Conservation (phyloP, 2,797 vertebrate species). For the Pangasius djambal region DNA sequence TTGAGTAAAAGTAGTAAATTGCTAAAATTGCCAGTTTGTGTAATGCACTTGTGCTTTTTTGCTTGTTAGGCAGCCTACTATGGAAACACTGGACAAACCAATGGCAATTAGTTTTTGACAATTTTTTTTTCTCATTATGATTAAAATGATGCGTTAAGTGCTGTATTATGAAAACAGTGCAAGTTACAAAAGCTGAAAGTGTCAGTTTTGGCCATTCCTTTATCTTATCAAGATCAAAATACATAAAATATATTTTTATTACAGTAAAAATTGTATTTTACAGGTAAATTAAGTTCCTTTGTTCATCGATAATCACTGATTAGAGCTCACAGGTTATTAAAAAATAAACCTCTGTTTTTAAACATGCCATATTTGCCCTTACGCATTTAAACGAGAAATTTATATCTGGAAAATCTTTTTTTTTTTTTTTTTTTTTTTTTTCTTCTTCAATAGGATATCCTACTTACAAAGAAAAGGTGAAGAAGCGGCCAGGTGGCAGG, state of each 20-base stretch:
- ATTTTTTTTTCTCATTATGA: neutral
- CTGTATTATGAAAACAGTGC: neutral
- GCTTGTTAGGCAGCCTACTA: neutral
- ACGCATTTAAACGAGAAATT: neutral
- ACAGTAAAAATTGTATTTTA: neutral
- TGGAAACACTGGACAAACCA: neutral
- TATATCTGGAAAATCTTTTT: neutral
- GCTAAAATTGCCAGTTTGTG: neutral
- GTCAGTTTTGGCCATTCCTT: neutral
- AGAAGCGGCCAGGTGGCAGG: conserved; percentile 91
- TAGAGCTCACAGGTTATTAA: neutral
- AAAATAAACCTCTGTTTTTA: neutral
- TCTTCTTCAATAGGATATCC: conserved; percentile 83
- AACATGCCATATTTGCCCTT: neutral
- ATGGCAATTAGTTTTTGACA: neutral
- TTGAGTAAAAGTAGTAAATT: neutral
- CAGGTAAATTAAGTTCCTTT: neutral
- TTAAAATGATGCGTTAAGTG: neutral
- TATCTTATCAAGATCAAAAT: neutral
- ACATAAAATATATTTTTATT: neutral
- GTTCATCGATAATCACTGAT: neutral
- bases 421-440: neutral
- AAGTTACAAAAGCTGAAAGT: neutral
- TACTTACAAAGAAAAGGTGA: conserved; percentile 98
- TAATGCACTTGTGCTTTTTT: neutral